Evolutionary conservation across 1,140 invertebrate species (phyloP).

Genomic region (Oryzaephilus surinamensis): DNA sequence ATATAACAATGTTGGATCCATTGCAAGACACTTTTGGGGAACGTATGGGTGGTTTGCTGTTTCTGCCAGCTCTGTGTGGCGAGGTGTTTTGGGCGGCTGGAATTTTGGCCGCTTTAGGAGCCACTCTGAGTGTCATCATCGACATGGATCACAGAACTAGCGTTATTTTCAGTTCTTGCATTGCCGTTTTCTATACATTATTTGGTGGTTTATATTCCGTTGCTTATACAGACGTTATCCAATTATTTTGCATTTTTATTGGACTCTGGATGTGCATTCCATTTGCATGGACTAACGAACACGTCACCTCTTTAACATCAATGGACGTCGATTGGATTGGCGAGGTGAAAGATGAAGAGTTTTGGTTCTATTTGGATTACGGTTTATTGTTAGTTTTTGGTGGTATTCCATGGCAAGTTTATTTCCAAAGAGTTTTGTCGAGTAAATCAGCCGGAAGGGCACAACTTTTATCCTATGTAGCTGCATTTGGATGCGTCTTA

Average conservation of each 20-base stretch:
- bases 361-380: slow-evolving; percentile 82
- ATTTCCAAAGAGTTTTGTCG: slow-evolving; percentile 94
- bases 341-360: slow-evolving; percentile 55
- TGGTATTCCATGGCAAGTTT: slow-evolving; percentile 98
- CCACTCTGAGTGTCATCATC: slow-evolving; percentile 92
- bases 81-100: slow-evolving; percentile 47
- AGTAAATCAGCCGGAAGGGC: slow-evolving; percentile 88
- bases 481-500: slow-evolving; percentile 86
- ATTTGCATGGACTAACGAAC: slow-evolving; percentile 80
- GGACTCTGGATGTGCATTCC: slow-evolving; percentile 98
- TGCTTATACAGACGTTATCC: slow-evolving; percentile 97
- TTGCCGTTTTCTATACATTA: slow-evolving; percentile 94
- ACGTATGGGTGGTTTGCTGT: slow-evolving; percentile 92
- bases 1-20: slow-evolving; percentile 98
- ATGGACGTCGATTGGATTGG: slow-evolving; percentile 90
- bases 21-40: slow-evolving; percentile 92
- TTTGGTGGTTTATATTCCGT: slow-evolving; percentile 97
- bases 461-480: slow-evolving; percentile 92
- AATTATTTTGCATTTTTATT: slow-evolving; percentile 96
- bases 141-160: slow-evolving; percentile 87
- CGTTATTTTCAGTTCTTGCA: slow-evolving; percentile 89
- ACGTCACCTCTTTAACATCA: slow-evolving; percentile 65
- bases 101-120: slow-evolving; percentile 48
- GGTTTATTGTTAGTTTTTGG: slow-evolving; percentile 89
- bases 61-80: slow-evolving; percentile 91